Evolutionary conservation across 2,113 vertebrate species (phyloP).

Genomic region (Barbus barbus): DNA sequence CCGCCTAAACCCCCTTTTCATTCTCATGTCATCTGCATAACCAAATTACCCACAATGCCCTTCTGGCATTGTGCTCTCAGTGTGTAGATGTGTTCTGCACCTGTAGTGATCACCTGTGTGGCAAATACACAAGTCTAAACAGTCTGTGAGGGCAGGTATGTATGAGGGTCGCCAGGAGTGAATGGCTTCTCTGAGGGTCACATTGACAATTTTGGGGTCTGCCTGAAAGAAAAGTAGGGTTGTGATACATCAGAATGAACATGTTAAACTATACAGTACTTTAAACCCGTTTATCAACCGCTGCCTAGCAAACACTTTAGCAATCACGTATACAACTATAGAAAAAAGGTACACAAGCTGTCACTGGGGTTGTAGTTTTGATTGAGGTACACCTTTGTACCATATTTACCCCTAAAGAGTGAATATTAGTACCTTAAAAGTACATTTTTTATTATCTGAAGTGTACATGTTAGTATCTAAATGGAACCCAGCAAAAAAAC

Average conservation of each 20-base stretch:
- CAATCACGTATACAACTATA: no score
- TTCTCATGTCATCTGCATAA: conserved; percentile 21
- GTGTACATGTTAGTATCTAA: no score
- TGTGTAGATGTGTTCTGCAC: not conserved
- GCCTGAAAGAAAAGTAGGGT: not conserved
- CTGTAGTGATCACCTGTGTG: not conserved
- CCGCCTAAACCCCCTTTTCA: not conserved
- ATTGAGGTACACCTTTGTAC: no score
- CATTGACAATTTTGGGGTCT: not conserved
- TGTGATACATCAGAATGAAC: not conserved
- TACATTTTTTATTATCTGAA: no score
- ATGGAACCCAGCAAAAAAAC: no score
- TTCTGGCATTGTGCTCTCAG: not conserved
- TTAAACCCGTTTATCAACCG: not conserved
- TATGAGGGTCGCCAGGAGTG: no score
- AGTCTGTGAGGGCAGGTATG: not conserved
- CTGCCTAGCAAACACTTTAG: no score
- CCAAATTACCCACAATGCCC: conserved; percentile 13
- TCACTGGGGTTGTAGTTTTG: no score
- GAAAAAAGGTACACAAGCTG: not conserved
- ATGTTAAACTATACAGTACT: not conserved
- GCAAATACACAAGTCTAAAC: not conserved
- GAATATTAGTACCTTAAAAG: no score
- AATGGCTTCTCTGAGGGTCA: not conserved
- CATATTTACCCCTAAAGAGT: no score